phyloP scores from a whole-genome alignment of 1,140 invertebrate species.

The Trichomalopsis sarcophagae region DNA sequence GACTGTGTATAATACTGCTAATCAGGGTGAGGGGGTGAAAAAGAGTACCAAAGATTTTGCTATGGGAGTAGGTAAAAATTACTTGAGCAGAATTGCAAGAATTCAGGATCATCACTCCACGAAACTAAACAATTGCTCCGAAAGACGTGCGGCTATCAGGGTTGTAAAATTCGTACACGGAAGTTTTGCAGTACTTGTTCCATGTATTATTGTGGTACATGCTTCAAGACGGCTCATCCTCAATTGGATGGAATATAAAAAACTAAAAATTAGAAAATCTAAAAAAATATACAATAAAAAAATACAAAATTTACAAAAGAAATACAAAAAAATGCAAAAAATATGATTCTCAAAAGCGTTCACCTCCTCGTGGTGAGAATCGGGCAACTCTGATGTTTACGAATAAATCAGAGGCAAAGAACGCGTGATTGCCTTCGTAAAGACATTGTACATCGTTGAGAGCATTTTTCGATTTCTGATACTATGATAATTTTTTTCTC shows the following conservation, averaged over 20 bases:
- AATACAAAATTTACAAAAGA: neutral
- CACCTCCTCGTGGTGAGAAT: no score
- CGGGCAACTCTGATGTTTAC: no score
- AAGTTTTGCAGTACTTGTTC: neutral
- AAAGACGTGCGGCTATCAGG: no score
- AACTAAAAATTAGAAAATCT: neutral
- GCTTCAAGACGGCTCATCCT: neutral
- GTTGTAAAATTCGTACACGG: neutral
- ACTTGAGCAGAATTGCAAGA: neutral
- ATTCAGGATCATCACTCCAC: neutral
- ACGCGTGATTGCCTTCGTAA: no score
- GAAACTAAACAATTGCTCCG: neutral
- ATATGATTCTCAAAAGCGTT: no score
- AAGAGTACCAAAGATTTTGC: no score
- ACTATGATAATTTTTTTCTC: no score
- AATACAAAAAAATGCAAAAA: neutral
- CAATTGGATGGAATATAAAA: neutral
- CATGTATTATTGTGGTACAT: slow-evolving; percentile 1
- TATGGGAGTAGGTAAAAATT: neutral
- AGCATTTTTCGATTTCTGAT: no score
- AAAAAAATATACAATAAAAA: neutral
- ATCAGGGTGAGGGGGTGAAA: no score
- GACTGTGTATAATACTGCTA: neutral
- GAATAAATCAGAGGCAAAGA: no score
- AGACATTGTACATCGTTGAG: no score